Conservation (phyloP, 1,140 invertebrate species). For the Holotrichia oblita region DNA sequence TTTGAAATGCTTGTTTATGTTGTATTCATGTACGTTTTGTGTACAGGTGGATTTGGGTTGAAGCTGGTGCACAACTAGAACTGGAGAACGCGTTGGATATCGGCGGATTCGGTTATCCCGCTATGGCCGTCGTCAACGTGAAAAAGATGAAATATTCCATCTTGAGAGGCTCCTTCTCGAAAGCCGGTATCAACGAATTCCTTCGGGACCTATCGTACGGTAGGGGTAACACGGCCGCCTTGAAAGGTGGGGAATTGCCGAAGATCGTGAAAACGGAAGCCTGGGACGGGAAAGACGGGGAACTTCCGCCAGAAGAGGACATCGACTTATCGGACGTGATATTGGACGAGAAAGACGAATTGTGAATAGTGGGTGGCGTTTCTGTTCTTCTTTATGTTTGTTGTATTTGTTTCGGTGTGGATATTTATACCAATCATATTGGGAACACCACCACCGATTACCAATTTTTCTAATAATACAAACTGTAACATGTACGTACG, state of each 20-base stretch:
- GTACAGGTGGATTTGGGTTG: conserved; percentile 91
- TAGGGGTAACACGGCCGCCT: conserved; percentile 88
- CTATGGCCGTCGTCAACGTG: conserved; percentile 94
- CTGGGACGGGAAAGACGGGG: conserved; percentile 98
- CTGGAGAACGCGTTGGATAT: conserved; percentile 93
- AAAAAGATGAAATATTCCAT: conserved; percentile 98
- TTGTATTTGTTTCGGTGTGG: not conserved
- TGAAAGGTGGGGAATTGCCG: conserved; percentile 87
- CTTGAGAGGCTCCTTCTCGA: conserved; percentile 92
- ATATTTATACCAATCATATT: too few relatives aligned
- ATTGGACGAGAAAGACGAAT: conserved; percentile 86
- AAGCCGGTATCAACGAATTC: conserved; percentile 80
- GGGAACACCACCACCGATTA: too few relatives aligned
- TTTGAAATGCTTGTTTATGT: not conserved
- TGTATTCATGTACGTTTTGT: conserved; percentile 49
- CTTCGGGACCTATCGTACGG: conserved; percentile 89
- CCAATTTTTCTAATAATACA: too few relatives aligned
- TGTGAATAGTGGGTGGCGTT: conserved; percentile 66
- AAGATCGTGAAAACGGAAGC: conserved; percentile 75
- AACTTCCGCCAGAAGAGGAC: conserved; percentile 89
- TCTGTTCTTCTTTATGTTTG: not conserved
- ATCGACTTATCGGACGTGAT: conserved; percentile 93
- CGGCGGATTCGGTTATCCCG: conserved; percentile 92
- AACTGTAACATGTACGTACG: not conserved
- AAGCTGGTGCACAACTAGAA: conserved; percentile 84